Evolutionary conservation across 2,797 vertebrate species (phyloP).

Genomic region (Gymnothorax reevesii): DNA sequence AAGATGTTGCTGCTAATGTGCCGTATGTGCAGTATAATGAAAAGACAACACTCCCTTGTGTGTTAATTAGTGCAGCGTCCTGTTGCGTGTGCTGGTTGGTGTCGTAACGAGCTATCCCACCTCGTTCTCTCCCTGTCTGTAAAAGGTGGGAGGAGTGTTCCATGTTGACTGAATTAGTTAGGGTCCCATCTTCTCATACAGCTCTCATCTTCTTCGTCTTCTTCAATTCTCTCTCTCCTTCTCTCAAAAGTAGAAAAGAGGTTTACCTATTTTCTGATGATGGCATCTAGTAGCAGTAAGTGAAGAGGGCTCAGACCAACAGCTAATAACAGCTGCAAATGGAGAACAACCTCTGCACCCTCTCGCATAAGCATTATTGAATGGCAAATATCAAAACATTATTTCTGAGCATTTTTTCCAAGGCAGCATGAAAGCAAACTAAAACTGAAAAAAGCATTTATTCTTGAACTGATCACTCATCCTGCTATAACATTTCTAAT

Average conservation of each 20-base stretch:
- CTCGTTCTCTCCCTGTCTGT: not conserved
- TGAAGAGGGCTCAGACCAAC: not conserved
- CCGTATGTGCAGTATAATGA: slow-evolving; percentile 25
- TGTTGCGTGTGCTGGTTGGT: slow-evolving; percentile 1
- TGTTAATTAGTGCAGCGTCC: slow-evolving; percentile 24
- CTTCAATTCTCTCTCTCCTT: not conserved
- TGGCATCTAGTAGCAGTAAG: not conserved
- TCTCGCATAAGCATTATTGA: not conserved
- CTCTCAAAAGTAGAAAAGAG: not conserved
- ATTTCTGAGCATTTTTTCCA: no score
- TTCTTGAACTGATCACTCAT: not conserved
- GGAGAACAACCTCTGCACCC: not conserved
- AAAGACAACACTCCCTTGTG: slow-evolving; percentile 28
- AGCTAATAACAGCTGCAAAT: not conserved
- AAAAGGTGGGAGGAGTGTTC: slow-evolving; percentile 15
- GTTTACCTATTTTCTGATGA: not conserved
- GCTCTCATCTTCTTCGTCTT: not conserved
- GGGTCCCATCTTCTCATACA: not conserved
- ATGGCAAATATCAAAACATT: not conserved
- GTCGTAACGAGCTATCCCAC: slow-evolving; percentile 21
- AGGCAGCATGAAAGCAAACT: not conserved
- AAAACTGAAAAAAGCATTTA: not conserved
- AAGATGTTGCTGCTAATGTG: slow-evolving; percentile 23
- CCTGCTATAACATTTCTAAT: not conserved
- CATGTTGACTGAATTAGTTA: slow-evolving; percentile 14